Base-by-base conservation (phyloP, 2,888 invertebrate species). In the Carabus problematicus region DNA sequence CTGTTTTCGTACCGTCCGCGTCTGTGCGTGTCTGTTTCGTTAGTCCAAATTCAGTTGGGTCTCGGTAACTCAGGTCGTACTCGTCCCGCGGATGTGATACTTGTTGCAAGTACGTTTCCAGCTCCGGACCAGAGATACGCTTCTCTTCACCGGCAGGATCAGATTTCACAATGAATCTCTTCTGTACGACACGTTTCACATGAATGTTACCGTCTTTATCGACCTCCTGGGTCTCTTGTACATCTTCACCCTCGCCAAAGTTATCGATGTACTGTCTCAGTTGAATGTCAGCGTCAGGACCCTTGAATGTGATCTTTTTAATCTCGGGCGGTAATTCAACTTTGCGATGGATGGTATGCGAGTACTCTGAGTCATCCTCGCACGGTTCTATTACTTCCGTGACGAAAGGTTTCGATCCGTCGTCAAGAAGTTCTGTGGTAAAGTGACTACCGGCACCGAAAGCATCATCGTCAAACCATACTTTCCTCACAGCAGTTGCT, bases 151-250 rank as follows among this genome's bases (percentile, higher is more conserved):
- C 71, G 16, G 66, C 76, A 75, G 73, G 72, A 49, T 74, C 76
- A 43, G 75, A 74, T 75, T 78, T 79, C 8, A 85, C 76, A 39
- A 86, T 80, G 64, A 84, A 79, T 43, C 84, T 77, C 72, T 82
- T 82, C 73, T 85, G 84, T 4, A 85, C 81, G 0, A 85, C 82
- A 70, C 82, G 77, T 72, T 81, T 84, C 1, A 84, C 77, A 72
- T 85, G 85, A 12, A 87, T 82, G 74, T 86, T 86, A 8, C 88
- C 86, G 72, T 81, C 80, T 45, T 80, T 81, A 74, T 86, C 86
- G 1, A 83, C 77, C 72, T 84, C 84, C 75, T 84, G 81, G 14
- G 82, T 82, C 77, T 86, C 85, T 67, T 83, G 79, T 11, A 83
- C 79, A 71, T 84, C 82, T 74, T 86, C 85, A 8, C 85, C 85